phyloP scores from a whole-genome alignment of 35 echinoderm and acorn worm species.

The Heliocidaris erythrogramma region DNA sequence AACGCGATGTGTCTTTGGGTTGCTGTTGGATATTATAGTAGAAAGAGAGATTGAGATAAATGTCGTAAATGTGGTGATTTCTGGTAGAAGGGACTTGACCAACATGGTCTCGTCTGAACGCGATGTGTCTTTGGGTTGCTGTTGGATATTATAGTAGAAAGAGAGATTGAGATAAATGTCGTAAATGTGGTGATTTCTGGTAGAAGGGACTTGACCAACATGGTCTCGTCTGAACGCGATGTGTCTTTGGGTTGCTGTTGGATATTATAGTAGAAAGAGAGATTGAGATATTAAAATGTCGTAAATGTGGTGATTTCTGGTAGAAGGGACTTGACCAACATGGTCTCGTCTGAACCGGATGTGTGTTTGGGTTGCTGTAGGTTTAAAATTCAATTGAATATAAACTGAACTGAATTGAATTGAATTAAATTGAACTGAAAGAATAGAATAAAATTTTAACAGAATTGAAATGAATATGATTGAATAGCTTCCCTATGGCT shows the following conservation, averaged over 20 bases:
- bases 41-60: conserved; percentile 62
- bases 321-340: conserved; percentile 89
- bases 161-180: conserved; percentile 56
- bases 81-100: conserved; percentile 85
- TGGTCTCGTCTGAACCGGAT: conserved; percentile 86
- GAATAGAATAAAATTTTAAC: too few species aligned
- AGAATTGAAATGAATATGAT: not conserved
- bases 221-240: conserved; percentile 86
- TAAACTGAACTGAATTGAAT: too few species aligned
- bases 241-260: conserved; percentile 97
- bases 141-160: conserved; percentile 46
- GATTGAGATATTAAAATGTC: conserved; percentile 52
- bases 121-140: conserved; percentile 97
- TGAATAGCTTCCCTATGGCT: too few species aligned
- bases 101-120: conserved; percentile 91
- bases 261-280: conserved; percentile 49
- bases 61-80: conserved; percentile 51
- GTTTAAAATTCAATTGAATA: not conserved
- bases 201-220: conserved; percentile 90
- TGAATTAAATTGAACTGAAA: too few species aligned
- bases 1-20: conserved; percentile 88
- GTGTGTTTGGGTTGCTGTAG: conserved; percentile 85
- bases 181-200: conserved; percentile 45
- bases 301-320: conserved; percentile 50
- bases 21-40: conserved; percentile 64